Percentiles rank a stretch among this genome's conserved stretches.
Evolutionary conservation across 2,888 invertebrate genomes (phyloP).

Genomic region (Oasisia sp.): DNA sequence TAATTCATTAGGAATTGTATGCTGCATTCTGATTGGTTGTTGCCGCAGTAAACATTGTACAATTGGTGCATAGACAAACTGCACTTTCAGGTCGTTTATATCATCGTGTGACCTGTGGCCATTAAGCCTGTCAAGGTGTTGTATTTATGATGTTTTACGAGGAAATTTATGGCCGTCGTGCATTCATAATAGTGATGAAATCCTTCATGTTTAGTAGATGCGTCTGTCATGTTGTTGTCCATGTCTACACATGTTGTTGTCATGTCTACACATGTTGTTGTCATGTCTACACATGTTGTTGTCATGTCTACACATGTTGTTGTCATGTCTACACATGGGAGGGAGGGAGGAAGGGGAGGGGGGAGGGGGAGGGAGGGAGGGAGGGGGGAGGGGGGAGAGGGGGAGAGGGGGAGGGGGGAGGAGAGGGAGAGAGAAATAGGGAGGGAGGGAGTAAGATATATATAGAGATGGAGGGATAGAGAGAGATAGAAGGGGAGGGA

Average conservation of each 20-base stretch:
- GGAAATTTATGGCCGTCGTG: not conserved
- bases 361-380: too few relatives aligned
- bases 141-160: not conserved
- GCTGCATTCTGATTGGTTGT: too few relatives aligned
- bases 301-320: not conserved
- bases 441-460: too few relatives aligned
- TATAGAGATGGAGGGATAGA: too few relatives aligned
- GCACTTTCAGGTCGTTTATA: not conserved
- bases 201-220: slow-evolving; percentile 10
- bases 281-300: not conserved
- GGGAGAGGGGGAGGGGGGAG: too few relatives aligned
- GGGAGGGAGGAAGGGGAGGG: too few relatives aligned
- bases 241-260: not conserved
- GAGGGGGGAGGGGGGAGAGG: too few relatives aligned
- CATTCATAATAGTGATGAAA: slow-evolving; percentile 12
- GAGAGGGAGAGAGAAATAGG: too few relatives aligned
- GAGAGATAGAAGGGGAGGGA: too few relatives aligned
- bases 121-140: not conserved
- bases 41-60: too few relatives aligned
- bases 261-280: not conserved
- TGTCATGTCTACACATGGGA: not conserved
- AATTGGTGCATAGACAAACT: not conserved
- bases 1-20: not conserved
- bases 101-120: not conserved
- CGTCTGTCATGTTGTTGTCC: not conserved